Conservation (phyloP, 2,113 vertebrate genomes). For the Blennius ocellaris region DNA sequence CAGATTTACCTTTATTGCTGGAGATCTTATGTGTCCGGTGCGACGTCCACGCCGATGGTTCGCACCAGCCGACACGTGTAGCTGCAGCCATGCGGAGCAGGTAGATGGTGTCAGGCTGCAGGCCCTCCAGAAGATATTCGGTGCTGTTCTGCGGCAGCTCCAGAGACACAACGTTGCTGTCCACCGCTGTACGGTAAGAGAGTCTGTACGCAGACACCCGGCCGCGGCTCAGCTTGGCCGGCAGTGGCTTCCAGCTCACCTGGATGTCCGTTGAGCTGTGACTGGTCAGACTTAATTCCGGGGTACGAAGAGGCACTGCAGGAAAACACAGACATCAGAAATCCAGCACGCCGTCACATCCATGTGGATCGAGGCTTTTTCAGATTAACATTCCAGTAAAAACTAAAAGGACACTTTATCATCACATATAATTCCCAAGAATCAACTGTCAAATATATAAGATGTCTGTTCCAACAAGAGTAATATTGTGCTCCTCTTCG, state of each 20-base stretch:
- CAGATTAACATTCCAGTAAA: neutral
- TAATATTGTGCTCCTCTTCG: constrained; percentile 14
- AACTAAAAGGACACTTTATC: neutral
- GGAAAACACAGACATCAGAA: constrained; percentile 24
- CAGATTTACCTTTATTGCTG: constrained; percentile 88
- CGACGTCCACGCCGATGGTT: constrained; percentile 93
- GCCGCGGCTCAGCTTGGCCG: constrained; percentile 89
- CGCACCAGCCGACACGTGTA: constrained; percentile 93
- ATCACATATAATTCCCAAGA: neutral
- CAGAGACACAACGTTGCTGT: constrained; percentile 85
- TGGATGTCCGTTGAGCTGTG: constrained; percentile 92
- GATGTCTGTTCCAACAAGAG: neutral
- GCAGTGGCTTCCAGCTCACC: constrained; percentile 92
- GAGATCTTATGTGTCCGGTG: constrained; percentile 94
- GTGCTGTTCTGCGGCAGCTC: constrained; percentile 87
- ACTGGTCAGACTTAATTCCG: constrained; percentile 94
- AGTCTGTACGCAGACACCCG: constrained; percentile 89
- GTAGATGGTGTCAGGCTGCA: constrained; percentile 92
- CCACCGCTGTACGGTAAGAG: constrained; percentile 89
- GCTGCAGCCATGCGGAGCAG: constrained; percentile 92
- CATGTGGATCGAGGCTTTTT: neutral
- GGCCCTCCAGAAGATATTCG: constrained; percentile 85
- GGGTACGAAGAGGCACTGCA: constrained; percentile 93
- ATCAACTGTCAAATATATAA: neutral
- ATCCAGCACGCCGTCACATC: neutral